Percentiles rank a stretch among this genome's conserved stretches.
These are phyloP conservation scores for Sminthurinus aureus DNA, from an alignment of 2,888 invertebrate genomes.

Conservation along the genomic window DNA sequence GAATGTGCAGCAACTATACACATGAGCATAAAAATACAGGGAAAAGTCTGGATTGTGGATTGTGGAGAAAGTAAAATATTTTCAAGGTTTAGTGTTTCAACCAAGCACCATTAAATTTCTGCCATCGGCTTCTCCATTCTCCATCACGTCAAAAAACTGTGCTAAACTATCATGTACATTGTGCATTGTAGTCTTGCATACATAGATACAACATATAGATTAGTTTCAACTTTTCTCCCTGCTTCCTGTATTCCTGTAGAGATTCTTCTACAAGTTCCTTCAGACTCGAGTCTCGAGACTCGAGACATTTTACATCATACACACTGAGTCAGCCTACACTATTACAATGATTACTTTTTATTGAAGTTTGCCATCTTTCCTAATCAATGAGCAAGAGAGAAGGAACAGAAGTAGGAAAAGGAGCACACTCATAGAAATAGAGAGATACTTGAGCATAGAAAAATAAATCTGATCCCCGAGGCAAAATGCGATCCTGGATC, in stretches of 20 bases:
- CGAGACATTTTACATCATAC: not conserved
- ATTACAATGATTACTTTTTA: constrained; percentile 32
- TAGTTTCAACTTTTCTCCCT: not conserved
- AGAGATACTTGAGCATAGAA: not conserved
- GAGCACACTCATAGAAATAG: not conserved
- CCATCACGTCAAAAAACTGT: too few relatives aligned
- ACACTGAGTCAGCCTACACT: not conserved
- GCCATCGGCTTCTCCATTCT: not conserved
- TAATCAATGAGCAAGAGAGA: not conserved
- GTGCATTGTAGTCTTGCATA: too few relatives aligned
- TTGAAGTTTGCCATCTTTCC: constrained; percentile 30
- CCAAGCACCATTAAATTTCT: not conserved
- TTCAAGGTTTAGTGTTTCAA: constrained; percentile 5
- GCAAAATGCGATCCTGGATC: not conserved
- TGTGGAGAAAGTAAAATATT: constrained; percentile 9
- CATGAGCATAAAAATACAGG: not conserved
- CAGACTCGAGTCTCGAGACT: too few relatives aligned
- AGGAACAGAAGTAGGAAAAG: not conserved
- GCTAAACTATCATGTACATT: too few relatives aligned
- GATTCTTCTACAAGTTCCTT: too few relatives aligned
- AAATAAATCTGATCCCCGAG: not conserved
- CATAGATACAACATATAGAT: too few relatives aligned
- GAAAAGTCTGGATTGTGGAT: not conserved
- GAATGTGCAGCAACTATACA: not conserved
- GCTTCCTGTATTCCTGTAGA: not conserved